Base-by-base conservation (phyloP, 2,888 invertebrate species). In the Globia sparganii region DNA sequence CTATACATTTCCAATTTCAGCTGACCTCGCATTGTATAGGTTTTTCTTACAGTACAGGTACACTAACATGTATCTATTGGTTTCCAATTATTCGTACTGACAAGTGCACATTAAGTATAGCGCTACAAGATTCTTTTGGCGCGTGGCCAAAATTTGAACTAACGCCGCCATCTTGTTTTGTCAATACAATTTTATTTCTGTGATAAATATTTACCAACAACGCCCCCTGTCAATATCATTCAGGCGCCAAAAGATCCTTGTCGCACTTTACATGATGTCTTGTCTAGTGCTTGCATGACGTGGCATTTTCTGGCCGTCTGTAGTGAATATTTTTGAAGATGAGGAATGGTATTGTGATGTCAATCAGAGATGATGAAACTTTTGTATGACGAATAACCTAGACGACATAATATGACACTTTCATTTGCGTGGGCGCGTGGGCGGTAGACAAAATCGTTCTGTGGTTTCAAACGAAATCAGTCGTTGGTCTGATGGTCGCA, bases 291-390 rank as follows among this genome's bases (percentile, higher is more conserved):
- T 58, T 21, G 64, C n/a, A 21, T 53, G n/a, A 34, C 31, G 46
- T 56, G 21, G 46, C 31, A 37, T 67, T 62, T 66, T 53, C 25
- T 13, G n/a, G 34, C 9, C 1, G 56, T 62, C 21, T 62, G 31
- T 21, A 49, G 56, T 21, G 13, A 31, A 34, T 81, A 81, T 56
- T 67, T 67, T 75, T 25, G 56, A 31, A 31, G 25, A 75, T 81
- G 62, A 79, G 67, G 31, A 37, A 75, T 56, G 37, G n/a, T 18
- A 25, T 46, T 40, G 53, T 31, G 34, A 28, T 78, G 74, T 81
- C 66, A 81, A 75, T 67, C 66, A 59, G 49, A 78, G 25, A 40
- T 34, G 49, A 25, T 31, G 37, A 6, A 66, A 66, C 46, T 43
- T 43, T 66, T 11, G 66, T 21, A 46, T 67, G 46, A 46, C 46